These are phyloP conservation scores for Myodes glareolus DNA, from an alignment of 2,113 vertebrate genomes.

Conservation along the genomic window DNA sequence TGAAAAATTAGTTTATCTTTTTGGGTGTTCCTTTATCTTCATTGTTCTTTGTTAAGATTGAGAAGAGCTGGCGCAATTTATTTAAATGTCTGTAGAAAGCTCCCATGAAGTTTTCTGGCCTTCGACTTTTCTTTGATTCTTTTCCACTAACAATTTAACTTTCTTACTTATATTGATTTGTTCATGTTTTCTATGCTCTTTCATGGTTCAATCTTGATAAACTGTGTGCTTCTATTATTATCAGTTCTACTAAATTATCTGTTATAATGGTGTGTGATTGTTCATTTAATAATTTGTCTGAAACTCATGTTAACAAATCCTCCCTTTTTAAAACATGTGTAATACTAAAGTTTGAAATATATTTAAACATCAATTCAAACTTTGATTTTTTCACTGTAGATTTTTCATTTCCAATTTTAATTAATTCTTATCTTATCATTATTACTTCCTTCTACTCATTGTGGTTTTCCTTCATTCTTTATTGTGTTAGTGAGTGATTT, in stretches of 20 bases:
- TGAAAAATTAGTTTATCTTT: neutral
- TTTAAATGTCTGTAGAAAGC: neutral
- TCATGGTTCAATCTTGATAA: neutral
- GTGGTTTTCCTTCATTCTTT: too few relatives aligned
- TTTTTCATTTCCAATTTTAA: too few relatives aligned
- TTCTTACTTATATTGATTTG: neutral
- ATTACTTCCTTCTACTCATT: too few relatives aligned
- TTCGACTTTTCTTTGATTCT: neutral
- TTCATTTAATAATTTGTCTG: neutral
- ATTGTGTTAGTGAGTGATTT: too few relatives aligned
- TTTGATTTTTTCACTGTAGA: too few relatives aligned
- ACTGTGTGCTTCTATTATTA: neutral
- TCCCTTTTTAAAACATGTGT: neutral
- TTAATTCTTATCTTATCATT: too few relatives aligned
- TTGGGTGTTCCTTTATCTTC: neutral
- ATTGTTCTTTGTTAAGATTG: neutral
- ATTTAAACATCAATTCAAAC: too few relatives aligned
- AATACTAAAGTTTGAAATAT: too few relatives aligned
- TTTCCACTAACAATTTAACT: neutral
- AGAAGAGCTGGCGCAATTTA: neutral
- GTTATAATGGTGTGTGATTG: too few relatives aligned
- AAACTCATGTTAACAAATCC: neutral
- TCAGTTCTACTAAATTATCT: neutral
- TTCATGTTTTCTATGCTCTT: neutral
- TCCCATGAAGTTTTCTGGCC: neutral